Base-by-base conservation (phyloP, 2,888 invertebrate species). In the Leptinotarsa peninsularis region DNA sequence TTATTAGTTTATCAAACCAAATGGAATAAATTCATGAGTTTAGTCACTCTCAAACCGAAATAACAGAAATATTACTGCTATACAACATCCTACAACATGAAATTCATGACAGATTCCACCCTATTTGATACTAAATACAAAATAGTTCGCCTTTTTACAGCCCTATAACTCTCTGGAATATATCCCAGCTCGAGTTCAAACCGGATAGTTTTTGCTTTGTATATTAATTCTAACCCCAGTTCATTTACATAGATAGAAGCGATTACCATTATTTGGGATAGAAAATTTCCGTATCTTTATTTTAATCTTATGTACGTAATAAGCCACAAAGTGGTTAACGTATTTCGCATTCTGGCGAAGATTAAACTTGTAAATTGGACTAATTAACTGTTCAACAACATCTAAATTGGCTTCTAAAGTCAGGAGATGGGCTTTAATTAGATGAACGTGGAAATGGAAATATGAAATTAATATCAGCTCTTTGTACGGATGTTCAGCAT, bases 341-440 rank as follows among this genome's bases (percentile, higher is more conserved):
- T 72, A 69, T 75, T 67, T 67, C 68, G 72, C 49, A 69, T 73
- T 60, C 66, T 71, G 67, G 70, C 56, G 23, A 58, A 72, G 75
- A 81, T 80, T 80, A 80, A 72, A 79, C 67, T 74, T 76, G 77
- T 78, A 78, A 74, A 75, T 73, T 67, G 69, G 60, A 67, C 77
- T 79, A 80, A 81, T 81, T 77, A 81, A 80, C 79, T 78, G 79
- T 77, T 80, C 76, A 81, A 81, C 80, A 81, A 77, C 78, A 76
- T 76, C 76, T 52, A 75, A 79, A 81, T 81, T 78, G 79, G 71
- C 76, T 71, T 72, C 76, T 71, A 73, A 74, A 77, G 69, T 70
- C 81, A 77, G 71, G 78, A 72, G 73, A 71, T 67, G 78, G 77
- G 78, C 78, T 80, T 80, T 80, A 79, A 79, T 81, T 72, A 72